These are phyloP conservation scores for Notothenia coriiceps DNA, from an alignment of 2,113 vertebrate species.

Conservation along the genomic window DNA sequence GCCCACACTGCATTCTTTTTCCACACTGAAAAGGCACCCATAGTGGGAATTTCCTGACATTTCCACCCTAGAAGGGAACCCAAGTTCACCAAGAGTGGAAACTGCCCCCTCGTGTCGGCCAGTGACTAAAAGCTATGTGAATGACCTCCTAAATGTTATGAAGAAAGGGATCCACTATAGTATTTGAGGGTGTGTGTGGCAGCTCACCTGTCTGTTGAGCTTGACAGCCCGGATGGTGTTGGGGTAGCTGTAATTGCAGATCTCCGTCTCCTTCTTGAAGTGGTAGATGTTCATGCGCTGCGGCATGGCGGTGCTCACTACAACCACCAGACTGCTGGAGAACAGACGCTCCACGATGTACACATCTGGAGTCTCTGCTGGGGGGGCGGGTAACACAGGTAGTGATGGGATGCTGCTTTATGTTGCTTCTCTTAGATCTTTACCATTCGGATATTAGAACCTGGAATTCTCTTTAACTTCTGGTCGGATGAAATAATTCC, in stretches of 20 bases:
- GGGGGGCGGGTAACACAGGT: not conserved
- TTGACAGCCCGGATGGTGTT: conserved; percentile 90
- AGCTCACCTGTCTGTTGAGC: conserved; percentile 92
- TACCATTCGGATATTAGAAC: not conserved
- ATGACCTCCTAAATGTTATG: not conserved
- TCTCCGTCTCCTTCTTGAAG: conserved; percentile 98
- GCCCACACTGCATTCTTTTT: too few relatives aligned
- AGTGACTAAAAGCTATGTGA: not conserved
- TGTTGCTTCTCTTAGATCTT: not conserved
- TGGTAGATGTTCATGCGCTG: conserved; percentile 98
- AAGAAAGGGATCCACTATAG: not conserved
- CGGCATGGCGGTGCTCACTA: conserved; percentile 89
- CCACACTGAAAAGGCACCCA: too few relatives aligned
- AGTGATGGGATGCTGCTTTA: not conserved
- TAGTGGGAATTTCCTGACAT: too few relatives aligned
- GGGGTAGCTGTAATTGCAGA: conserved; percentile 97
- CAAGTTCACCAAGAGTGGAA: too few relatives aligned
- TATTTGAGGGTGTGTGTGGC: not conserved
- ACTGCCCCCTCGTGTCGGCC: too few relatives aligned
- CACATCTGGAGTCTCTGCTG: conserved; percentile 91
- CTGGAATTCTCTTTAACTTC: not conserved
- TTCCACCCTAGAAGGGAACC: too few relatives aligned
- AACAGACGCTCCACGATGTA: conserved; percentile 97
- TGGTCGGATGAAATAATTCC: not conserved
- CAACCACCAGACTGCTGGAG: conserved; percentile 96